Conservation (phyloP, 1,140 invertebrate genomes). For the Dermatophagoides farinae region DNA sequence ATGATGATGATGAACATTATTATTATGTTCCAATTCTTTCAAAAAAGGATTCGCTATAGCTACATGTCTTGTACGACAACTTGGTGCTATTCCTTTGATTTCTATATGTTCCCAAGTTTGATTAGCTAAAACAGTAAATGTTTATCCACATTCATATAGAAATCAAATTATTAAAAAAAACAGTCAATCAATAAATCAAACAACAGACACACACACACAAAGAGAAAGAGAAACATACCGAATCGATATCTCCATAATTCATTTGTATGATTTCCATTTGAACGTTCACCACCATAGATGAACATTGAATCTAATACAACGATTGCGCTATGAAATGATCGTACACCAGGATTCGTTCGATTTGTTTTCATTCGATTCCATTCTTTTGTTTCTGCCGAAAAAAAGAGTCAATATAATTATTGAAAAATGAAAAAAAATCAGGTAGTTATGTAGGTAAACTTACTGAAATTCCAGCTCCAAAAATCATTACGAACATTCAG, state of each 20-base stretch:
- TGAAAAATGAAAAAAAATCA: too few relatives aligned
- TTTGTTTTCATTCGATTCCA: slow-evolving; percentile 42
- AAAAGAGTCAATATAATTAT: slow-evolving; percentile 1
- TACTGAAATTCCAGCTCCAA: slow-evolving; percentile 56
- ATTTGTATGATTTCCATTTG: slow-evolving; percentile 42
- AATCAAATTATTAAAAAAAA: too few relatives aligned
- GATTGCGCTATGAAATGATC: slow-evolving; percentile 59
- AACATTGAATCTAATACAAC: slow-evolving; percentile 56
- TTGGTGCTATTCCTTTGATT: slow-evolving; percentile 44
- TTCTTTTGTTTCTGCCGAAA: slow-evolving; percentile 32
- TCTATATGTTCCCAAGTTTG: slow-evolving; percentile 53
- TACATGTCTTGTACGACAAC: slow-evolving; percentile 40
- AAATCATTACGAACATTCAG: slow-evolving; percentile 55
- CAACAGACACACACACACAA: too few relatives aligned
- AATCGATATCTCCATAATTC: slow-evolving; percentile 74
- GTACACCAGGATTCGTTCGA: slow-evolving; percentile 39
- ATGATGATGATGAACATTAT: background rate
- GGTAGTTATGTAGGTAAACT: slow-evolving; percentile 17
- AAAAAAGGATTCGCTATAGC: slow-evolving; percentile 21
- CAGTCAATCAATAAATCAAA: background rate
- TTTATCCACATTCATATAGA: too few relatives aligned
- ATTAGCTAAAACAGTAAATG: slow-evolving; percentile 32
- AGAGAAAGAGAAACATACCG: slow-evolving; percentile 34
- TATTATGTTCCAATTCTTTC: slow-evolving; percentile 11
- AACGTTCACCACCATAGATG: slow-evolving; percentile 55